Percentiles rank a stretch among this genome's conserved stretches.
phyloP scores from a whole-genome alignment of 2,113 vertebrate genomes.

The Boleophthalmus pectinirostris region DNA sequence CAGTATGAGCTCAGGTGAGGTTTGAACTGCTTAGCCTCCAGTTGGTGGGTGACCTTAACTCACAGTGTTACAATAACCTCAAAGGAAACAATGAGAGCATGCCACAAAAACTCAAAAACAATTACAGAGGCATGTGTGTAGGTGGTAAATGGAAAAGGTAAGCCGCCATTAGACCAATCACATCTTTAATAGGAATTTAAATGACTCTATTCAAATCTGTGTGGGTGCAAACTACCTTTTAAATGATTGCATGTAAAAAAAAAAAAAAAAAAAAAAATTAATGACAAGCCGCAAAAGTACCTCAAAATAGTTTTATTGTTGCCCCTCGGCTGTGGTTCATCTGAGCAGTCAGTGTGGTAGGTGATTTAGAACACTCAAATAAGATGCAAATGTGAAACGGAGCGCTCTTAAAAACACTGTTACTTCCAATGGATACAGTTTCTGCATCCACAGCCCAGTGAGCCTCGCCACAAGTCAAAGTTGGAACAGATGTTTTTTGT shows the following conservation, averaged over 20 bases:
- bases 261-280: neutral
- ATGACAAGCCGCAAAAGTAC: neutral
- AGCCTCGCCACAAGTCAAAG: slow-evolving; percentile 48
- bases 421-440: slow-evolving; percentile 20
- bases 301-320: neutral
- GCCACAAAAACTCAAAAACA: neutral
- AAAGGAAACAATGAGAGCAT: neutral
- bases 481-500: slow-evolving; percentile 59
- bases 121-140: neutral
- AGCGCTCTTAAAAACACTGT: neutral
- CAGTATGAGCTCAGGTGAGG: neutral
- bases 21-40: neutral
- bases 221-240: neutral
- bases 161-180: slow-evolving; percentile 2
- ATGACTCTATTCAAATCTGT: slow-evolving; percentile 4
- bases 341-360: neutral
- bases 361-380: slow-evolving; percentile 1
- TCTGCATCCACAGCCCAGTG: slow-evolving; percentile 38
- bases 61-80: neutral
- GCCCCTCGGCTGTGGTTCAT: neutral
- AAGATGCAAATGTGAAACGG: slow-evolving; percentile 2
- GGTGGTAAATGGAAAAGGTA: slow-evolving; percentile 9
- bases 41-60: neutral
- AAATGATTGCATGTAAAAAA: neutral
- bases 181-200: slow-evolving; percentile 13